Evolutionary conservation across 2,113 vertebrate genomes (phyloP), one percentile per base, ranked within the genome.

Genomic region (Odontesthes bonariensis): DNA sequence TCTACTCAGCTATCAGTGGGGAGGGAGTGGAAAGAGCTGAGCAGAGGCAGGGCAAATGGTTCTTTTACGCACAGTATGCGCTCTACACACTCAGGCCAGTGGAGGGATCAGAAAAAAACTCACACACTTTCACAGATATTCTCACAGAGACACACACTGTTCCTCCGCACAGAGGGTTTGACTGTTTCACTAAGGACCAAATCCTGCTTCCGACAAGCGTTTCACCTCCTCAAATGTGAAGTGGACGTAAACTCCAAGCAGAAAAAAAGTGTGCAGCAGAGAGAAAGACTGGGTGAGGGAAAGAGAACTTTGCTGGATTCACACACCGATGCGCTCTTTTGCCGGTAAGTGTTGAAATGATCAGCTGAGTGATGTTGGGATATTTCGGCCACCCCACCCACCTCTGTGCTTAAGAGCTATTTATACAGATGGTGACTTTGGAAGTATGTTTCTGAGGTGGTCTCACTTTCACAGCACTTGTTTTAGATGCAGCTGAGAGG

Each of bases 371-470:
- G 14, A 76, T 49, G 13, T 16, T 46, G 42, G 58, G 20, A 23
- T 22, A 22, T 31, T 35, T 12, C 16, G 1, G 27, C 44, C 22
- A 23, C 42, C 55, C 40, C 40, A n/a, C 27, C 27, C 27, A 27
- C 27, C 6, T 52, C 23, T 22, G 8, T 51, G 31, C 81, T 77
- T 66, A 20, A 60, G 58, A 42, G 79, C 83, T 84, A 86, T 89
- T 85, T 75, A 75, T 86, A 83, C 23, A 33, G 71, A 19, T 3
- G n/a, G 47, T 76, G 69, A 74, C 82, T 87, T 75, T 53, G 0
- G 44, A 88, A 77, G 51, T 69, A 78, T 83, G 85, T 60, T 10
- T 2, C 31, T 12, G 42, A 46, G 33, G 23, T 38, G 59, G 19
- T 47, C 12, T 79, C 33, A 44, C 44, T 82, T 77, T 38, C 68